A percentile compares a stretch with the other conserved stretches of the same genome.
Evolutionary conservation across 2,797 vertebrate genomes (phyloP).

Genomic region (Hybognathus amarus): DNA sequence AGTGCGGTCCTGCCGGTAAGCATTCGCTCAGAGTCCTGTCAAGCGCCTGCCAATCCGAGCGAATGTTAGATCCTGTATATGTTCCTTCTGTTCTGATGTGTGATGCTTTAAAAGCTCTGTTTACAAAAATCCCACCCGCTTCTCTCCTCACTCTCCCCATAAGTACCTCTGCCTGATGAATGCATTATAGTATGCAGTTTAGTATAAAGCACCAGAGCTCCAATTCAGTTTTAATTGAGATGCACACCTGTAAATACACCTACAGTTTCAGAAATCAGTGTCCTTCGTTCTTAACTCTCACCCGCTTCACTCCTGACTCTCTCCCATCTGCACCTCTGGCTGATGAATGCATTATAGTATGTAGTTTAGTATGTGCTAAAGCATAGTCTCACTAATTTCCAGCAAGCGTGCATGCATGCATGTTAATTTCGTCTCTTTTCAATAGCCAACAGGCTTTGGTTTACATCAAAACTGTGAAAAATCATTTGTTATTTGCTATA

Average conservation of each 20-base stretch:
- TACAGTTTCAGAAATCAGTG: not conserved
- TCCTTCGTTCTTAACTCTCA: constrained; percentile 35
- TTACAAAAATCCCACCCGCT: constrained; percentile 23
- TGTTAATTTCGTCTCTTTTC: not conserved
- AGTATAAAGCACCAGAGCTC: not conserved
- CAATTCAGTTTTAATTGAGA: not conserved
- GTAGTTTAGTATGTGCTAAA: not conserved
- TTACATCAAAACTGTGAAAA: not conserved
- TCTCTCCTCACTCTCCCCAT: not conserved
- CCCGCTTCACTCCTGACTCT: not conserved
- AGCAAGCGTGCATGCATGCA: not conserved
- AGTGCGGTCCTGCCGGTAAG: constrained; percentile 76
- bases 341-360: constrained; percentile 7
- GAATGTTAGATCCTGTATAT: constrained; percentile 56
- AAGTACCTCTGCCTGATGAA: no score
- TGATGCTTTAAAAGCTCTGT: not conserved
- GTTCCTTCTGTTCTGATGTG: constrained; percentile 38
- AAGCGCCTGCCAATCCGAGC: not conserved
- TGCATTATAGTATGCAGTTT: no score
- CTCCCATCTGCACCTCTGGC: constrained; percentile 24
- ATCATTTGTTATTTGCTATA: not conserved
- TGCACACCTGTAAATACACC: not conserved
- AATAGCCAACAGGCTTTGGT: not conserved
- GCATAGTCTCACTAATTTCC: not conserved
- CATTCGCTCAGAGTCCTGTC: not conserved